Evolutionary conservation across 92 coral and sea anemone species (phyloP), one percentile per base, ranked within the genome.

Genomic region (Porites lobata): DNA sequence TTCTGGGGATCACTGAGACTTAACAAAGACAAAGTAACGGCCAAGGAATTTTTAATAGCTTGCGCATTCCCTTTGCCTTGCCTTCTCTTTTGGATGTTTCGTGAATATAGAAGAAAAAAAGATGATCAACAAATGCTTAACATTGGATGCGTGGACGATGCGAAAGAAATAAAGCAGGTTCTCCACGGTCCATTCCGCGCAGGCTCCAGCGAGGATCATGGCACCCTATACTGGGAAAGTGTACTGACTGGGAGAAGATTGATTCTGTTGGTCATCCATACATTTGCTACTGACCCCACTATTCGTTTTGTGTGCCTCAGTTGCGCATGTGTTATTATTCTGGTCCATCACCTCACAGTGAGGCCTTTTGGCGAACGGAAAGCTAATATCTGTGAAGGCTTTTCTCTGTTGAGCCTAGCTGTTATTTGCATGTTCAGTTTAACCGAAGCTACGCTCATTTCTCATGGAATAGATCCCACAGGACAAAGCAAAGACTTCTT

Each of bases 141-240:
- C 0, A 18, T 24, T 4, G 43, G 3, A 3, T 38, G 72, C 38
- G 72, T 50, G n/a, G 65, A 85, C n/a, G 76, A 50, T 68, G 51
- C n/a, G 11, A 53, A 82, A 21, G 85, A 76, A 32, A 80, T 76
- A 11, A 79, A 67, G 26, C 50, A 68, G 71, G 69, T 85, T 51
- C 90, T 90, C 20, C 80, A 81, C 57, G 92, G 72, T 7, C 92
- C 92, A 32, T 89, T 84, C 21, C 82, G 92, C 8, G 22, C 61
- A 72, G 76, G 84, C 29, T 17, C 72, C 21, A 78, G 63, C 1
- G 84, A 65, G 1, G 19, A 17, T 18, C 70, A 68, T 6, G 92
- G 89, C 7, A 58, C 89, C 0, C 72, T 89, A 29, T 83, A 89
- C 66, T 89, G 92, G 92, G 92, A 89, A 84, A 77, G 92, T 50